Conservation (phyloP, 2,797 vertebrate species). For the Cyprinodon diabolis region DNA sequence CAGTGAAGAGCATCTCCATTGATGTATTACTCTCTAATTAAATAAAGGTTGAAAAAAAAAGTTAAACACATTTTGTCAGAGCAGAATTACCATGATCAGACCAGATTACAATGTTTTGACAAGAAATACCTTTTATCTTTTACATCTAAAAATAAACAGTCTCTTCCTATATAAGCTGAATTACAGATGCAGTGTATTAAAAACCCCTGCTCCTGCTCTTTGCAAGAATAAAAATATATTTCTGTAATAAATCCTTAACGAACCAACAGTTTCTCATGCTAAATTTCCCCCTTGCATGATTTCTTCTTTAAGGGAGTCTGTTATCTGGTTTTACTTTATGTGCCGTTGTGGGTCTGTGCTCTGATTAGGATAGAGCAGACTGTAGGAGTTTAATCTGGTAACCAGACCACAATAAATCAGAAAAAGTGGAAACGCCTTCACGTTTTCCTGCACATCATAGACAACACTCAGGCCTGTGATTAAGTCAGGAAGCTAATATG, state of each 20-base stretch:
- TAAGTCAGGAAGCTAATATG: background rate
- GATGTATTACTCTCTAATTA: background rate
- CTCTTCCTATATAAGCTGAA: constrained; percentile 5
- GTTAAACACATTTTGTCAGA: background rate
- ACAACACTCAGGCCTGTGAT: background rate
- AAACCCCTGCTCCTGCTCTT: background rate
- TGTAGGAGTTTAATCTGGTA: constrained; percentile 15
- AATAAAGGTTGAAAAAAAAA: background rate
- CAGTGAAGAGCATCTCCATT: background rate
- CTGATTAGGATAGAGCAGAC: constrained; percentile 4
- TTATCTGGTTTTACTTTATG: constrained; percentile 15
- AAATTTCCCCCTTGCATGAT: constrained; percentile 5
- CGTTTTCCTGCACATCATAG: background rate
- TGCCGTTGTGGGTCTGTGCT: constrained; percentile 9
- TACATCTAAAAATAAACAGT: background rate
- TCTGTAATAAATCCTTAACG: background rate
- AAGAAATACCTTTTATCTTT: background rate
- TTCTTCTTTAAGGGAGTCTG: background rate
- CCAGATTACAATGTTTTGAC: background rate
- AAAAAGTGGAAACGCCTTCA: constrained; percentile 18
- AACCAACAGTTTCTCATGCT: constrained; percentile 1
- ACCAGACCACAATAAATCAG: background rate
- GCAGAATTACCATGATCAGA: no score
- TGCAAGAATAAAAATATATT: constrained; percentile 19
- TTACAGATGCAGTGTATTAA: constrained; percentile 13